Conservation (phyloP, 2,888 invertebrate species). For the Drosophila lutescens region DNA sequence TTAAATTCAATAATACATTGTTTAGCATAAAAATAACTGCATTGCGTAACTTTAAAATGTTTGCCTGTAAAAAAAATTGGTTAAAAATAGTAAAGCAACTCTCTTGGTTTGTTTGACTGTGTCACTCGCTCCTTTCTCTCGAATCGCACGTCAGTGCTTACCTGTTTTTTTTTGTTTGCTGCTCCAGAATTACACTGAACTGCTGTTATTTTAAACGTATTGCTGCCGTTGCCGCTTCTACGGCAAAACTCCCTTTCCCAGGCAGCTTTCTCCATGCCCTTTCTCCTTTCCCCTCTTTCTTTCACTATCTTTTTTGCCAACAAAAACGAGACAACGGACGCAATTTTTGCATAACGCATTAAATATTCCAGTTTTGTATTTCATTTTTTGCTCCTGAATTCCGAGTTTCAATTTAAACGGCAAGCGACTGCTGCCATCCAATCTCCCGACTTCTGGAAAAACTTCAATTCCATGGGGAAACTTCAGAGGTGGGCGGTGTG, state of each 20-base stretch:
- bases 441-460: conserved; percentile 43
- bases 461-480: conserved; percentile 49
- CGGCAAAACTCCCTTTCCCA: conserved; percentile 18
- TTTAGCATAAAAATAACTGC: too few relatives aligned
- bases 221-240: conserved; percentile 46
- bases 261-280: conserved; percentile 14
- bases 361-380: conserved; percentile 75
- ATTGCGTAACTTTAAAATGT: too few relatives aligned
- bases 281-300: conserved; percentile 3
- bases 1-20: too few relatives aligned
- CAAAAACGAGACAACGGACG: conserved; percentile 40
- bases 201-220: conserved; percentile 77
- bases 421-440: conserved; percentile 46
- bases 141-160: conserved; percentile 12
- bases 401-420: conserved; percentile 77
- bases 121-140: conserved; percentile 24
- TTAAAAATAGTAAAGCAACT: not conserved
- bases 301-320: conserved; percentile 22
- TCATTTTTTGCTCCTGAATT: conserved; percentile 46
- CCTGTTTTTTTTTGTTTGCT: conserved; percentile 31
- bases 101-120: conserved; percentile 13
- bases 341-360: conserved; percentile 78
- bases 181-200: conserved; percentile 44
- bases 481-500: conserved; percentile 2
- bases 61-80: too few relatives aligned